These are phyloP conservation scores for Dynastes tityus DNA, from an alignment of 2,888 invertebrate genomes.

Conservation along the genomic window DNA sequence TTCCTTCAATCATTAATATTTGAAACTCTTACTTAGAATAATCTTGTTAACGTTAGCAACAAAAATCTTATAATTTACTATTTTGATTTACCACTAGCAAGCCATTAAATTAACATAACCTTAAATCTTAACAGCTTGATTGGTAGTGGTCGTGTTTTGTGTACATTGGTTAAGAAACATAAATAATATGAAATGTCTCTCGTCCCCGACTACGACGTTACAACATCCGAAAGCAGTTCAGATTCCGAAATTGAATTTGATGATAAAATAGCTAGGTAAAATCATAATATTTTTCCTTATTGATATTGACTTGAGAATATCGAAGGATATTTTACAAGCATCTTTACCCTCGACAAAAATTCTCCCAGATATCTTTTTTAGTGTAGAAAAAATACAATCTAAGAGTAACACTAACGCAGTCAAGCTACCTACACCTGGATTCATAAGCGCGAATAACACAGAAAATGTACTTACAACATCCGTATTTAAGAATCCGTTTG, in stretches of 20 bases:
- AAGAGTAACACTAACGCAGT: conserved; percentile 29
- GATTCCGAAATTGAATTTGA: conserved; percentile 55
- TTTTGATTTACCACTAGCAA: conserved; percentile 5
- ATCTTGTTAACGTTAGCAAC: no score
- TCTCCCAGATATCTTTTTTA: conserved; percentile 51
- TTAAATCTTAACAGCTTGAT: conserved; percentile 1
- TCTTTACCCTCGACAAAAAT: conserved; percentile 47
- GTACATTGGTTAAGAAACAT: conserved; percentile 26
- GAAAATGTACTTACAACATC: conserved; percentile 71
- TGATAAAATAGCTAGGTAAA: conserved; percentile 68
- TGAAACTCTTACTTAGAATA: no score
- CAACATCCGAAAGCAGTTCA: conserved; percentile 72
- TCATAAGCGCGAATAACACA: conserved; percentile 72
- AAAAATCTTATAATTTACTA: neutral
- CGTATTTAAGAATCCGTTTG: conserved; percentile 91
- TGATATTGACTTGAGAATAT: conserved; percentile 24
- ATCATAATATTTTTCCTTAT: conserved; percentile 52
- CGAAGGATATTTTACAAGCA: conserved; percentile 42
- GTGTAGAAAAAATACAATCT: conserved; percentile 36
- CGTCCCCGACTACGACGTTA: conserved; percentile 78
- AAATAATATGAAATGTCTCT: conserved; percentile 71
- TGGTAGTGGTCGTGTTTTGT: conserved; percentile 9
- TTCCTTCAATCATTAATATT: no score
- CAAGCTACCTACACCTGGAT: conserved; percentile 76
- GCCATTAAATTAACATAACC: conserved; percentile 24